Base-by-base conservation (phyloP, 2,797 vertebrate species). In the Triplophysa yarkandensis region DNA sequence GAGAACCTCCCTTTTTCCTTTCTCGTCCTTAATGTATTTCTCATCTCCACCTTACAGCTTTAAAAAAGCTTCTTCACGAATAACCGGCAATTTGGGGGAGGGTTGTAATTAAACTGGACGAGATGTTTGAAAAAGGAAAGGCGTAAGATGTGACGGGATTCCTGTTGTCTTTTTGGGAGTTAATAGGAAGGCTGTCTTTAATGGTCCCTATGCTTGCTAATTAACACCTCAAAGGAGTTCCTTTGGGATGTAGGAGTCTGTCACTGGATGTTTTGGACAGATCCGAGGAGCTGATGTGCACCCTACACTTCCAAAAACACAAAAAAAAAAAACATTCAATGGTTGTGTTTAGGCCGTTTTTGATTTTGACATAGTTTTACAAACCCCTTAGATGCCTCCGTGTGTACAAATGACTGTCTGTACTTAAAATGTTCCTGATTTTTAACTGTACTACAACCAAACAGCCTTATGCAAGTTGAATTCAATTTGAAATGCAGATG, bases 41-140 rank as follows among this genome's bases (percentile, higher is more conserved):
- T 54, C 57, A 44, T 57, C 34, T 65, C 50, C 23, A 43, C 17
- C 64, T 61, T 55, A 48, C 62, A 67, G 66, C 46, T 63, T n/a
- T 73, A 68, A 80, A 80, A 76, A 64, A 77, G 69, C 46, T 43
- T 64, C 69, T 46, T 61, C 25, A 61, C 34, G 39, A 76, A 41
- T 34, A 79, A 61, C 72, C 67, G 71, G 36, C 60, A 57, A 76
- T 73, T 68, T 76, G 66, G 54, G 57, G 41, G 55, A 36, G 27
- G 50, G 5, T 43, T 68, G 58, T 43, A 69, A 69, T 36, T 69
- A 52, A 64, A 72, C 71, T 19, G 62, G 23, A 61, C 1, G 4
- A 64, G 46, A 64, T 52, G 71, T 54, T 71, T 75, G 68, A 34
- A 36, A 60, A 36, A 71, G 44, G 48, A 77, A 64, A 30, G 68